Base-by-base conservation (phyloP, 2,113 vertebrate genomes). In the Anser cygnoides region DNA sequence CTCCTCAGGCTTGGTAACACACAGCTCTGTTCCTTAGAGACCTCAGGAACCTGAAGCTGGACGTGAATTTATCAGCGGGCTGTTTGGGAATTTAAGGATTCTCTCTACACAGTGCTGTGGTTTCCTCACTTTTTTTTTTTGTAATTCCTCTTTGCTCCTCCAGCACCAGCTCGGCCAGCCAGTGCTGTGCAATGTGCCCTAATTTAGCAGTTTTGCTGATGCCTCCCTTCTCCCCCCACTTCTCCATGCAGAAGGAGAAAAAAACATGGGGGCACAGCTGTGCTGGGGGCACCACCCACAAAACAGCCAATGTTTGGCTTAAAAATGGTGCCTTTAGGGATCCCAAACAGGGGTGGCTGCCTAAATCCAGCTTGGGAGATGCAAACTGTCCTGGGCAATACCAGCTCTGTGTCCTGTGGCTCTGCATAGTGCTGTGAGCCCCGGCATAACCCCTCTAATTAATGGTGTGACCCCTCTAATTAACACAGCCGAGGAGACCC, bases 141-240 rank as follows among this genome's bases (percentile, higher is more conserved):
- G 46, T 49, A 49, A 37, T 83, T 80, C 19, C 21, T 80, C 44
- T 87, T 37, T 55, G 67, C 79, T 83, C 79, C 72, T 61, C 33
- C 5, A 2, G 54, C 61, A 29, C 52, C 63, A 41, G 71, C 73
- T 76, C 63, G 85, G 67, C 75, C 72, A 92, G 63, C 39, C 71
- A 75, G 62, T 44, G 67, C 78, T 29, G 67, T 71, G 35, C 1
- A 9, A n/a, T 28, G 87, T 94, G 88, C 63, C 82, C 92, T 95
- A 87, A 93, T 95, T 94, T 55, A 92, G 90, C 72, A 74, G 75
- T 59, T 94, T 74, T 4, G 67, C 72, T 77, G 91, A 77, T 80
- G 61, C 68, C 50, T 91, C 78, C 84, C 80, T 95, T 84, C 37
- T 72, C 44, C 80, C 63, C 78, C 90, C 26, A 50, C 25, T 35